A percentile compares a stretch with the other conserved stretches of the same genome.
phyloP scores from a whole-genome alignment of 2,888 invertebrate genomes.

The Neoascia interrupta region DNA sequence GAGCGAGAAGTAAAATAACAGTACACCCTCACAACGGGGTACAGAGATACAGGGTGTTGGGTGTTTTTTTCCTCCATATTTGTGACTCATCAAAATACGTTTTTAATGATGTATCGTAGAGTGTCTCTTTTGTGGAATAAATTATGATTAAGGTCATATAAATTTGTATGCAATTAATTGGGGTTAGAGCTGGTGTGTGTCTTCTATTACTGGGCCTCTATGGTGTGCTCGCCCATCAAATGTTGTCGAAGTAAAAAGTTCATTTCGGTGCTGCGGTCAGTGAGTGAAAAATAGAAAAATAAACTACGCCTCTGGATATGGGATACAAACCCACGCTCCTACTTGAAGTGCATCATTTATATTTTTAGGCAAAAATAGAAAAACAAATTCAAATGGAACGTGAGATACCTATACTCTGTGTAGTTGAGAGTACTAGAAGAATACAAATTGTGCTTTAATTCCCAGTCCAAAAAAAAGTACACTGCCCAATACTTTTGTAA shows the following conservation, averaged over 20 bases:
- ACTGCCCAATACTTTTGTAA: constrained; percentile 50
- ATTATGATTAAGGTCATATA: constrained; percentile 67
- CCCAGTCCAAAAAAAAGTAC: constrained; percentile 1
- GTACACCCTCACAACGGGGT: neutral
- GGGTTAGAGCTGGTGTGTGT: constrained; percentile 27
- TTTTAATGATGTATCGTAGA: constrained; percentile 13
- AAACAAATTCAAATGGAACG: constrained; percentile 9
- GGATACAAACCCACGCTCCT: constrained; percentile 4
- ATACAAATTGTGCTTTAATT: constrained; percentile 9
- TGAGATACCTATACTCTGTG: neutral
- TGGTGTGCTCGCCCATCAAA: constrained; percentile 14
- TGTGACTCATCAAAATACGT: constrained; percentile 54
- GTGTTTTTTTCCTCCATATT: constrained; percentile 12
- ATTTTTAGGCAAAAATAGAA: constrained; percentile 54
- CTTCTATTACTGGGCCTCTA: neutral
- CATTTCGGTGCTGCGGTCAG: neutral
- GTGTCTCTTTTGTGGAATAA: constrained; percentile 49
- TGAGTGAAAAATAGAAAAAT: neutral
- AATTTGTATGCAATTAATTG: constrained; percentile 64
- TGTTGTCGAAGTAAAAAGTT: constrained; percentile 33
- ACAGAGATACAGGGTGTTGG: neutral
- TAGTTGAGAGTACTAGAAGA: constrained; percentile 9
- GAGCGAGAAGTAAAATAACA: neutral
- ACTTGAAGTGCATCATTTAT: constrained; percentile 63
- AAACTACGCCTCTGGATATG: constrained; percentile 41